Evolutionary conservation across 2,113 vertebrate species (phyloP).

Genomic region (Nestor notabilis): DNA sequence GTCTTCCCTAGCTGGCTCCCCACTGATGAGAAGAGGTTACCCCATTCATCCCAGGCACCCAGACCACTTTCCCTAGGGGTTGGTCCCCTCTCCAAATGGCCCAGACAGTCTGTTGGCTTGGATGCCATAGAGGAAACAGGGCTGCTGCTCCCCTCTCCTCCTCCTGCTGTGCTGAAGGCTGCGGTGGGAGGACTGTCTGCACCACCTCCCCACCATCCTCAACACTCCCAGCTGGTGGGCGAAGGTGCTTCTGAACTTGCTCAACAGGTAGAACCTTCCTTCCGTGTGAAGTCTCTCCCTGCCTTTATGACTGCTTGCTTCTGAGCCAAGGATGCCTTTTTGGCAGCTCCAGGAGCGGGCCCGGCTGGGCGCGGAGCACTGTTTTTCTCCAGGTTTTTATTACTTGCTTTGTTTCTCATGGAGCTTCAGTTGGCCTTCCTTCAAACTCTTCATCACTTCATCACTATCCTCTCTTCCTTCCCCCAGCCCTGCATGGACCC

Average conservation of each 20-base stretch:
- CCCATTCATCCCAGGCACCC: not conserved
- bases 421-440: not conserved
- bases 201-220: not conserved
- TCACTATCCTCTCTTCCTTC: not conserved
- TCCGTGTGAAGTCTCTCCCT: constrained; percentile 13
- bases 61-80: not conserved
- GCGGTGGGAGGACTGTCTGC: fast-evolving
- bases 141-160: not conserved
- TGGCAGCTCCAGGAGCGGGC: not conserved
- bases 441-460: not conserved
- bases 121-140: not conserved
- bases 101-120: not conserved
- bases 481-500: not conserved
- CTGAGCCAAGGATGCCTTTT: constrained; percentile 27
- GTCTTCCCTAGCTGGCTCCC: not conserved
- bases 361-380: not conserved
- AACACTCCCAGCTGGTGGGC: not conserved
- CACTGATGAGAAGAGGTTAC: not conserved
- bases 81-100: not conserved
- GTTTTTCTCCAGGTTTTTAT: constrained; percentile 29
- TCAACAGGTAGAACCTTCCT: constrained; percentile 8
- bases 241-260: not conserved
- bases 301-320: not conserved
- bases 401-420: not conserved
- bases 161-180: not conserved